Conservation (phyloP, 2,113 vertebrate genomes). For the Empidonax traillii region DNA sequence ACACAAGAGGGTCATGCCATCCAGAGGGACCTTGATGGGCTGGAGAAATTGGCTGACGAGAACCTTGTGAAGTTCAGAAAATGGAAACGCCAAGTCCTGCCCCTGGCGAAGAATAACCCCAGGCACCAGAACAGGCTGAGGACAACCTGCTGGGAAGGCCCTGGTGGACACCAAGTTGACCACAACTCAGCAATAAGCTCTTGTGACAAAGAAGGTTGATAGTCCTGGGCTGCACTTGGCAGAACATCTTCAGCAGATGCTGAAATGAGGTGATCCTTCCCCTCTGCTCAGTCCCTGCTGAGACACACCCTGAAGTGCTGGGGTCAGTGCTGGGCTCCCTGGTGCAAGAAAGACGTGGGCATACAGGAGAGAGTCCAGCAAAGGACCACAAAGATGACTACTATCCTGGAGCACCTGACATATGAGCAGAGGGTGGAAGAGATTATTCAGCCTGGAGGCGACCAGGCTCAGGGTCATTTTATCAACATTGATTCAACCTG, state of each 20-base stretch:
- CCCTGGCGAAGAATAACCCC: not conserved
- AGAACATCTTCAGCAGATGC: not conserved
- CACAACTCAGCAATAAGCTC: accelerated
- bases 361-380: not conserved
- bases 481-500: not conserved
- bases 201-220: not conserved
- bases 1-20: accelerated
- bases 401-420: not conserved
- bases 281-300: not conserved
- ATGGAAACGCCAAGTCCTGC: not conserved
- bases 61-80: not conserved
- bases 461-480: not conserved
- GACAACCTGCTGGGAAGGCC: not conserved
- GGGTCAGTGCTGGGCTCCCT: not conserved
- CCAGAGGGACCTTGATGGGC: not conserved
- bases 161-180: not conserved
- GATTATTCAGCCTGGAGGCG: not conserved
- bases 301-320: not conserved
- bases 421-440: not conserved
- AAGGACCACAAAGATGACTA: not conserved
- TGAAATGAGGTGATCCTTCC: not conserved
- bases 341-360: not conserved
- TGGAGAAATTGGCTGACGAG: not conserved
- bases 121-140: not conserved
- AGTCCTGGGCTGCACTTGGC: not conserved